Percentiles rank a stretch among this genome's conserved stretches.
Evolutionary conservation across 2,113 vertebrate species (phyloP).

Genomic region (Xerus inauris): DNA sequence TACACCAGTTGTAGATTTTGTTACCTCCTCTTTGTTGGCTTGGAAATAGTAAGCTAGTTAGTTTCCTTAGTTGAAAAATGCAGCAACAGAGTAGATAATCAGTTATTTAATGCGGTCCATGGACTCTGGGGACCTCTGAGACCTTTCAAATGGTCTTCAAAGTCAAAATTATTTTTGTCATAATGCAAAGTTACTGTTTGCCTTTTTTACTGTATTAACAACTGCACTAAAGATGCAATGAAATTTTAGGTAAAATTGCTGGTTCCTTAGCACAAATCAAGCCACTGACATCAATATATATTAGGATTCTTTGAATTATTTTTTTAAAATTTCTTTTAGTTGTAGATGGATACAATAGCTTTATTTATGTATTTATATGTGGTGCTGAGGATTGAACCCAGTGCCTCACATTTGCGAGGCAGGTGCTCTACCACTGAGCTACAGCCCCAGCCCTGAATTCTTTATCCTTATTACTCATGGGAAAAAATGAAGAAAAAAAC

Average conservation of each 20-base stretch:
- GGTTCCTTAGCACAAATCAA: neutral
- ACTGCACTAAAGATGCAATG: neutral
- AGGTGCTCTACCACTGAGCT: no score
- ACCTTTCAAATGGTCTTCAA: neutral
- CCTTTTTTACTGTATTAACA: neutral
- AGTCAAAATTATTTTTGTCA: slow-evolving; percentile 28
- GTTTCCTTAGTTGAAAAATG: slow-evolving; percentile 44
- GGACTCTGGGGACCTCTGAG: neutral
- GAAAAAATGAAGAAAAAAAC: neutral
- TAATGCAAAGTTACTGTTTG: neutral
- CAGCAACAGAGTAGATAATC: neutral
- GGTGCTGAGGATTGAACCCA: no score
- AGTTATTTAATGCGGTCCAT: neutral
- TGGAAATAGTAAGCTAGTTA: slow-evolving; percentile 41
- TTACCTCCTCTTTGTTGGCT: slow-evolving; percentile 23
- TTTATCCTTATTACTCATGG: neutral
- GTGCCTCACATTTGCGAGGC: no score
- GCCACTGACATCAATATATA: neutral
- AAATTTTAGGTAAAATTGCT: slow-evolving; percentile 25
- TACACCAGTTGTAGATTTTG: neutral
- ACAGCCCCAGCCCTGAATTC: no score
- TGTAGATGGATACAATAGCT: no score
- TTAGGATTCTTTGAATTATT: slow-evolving; percentile 15
- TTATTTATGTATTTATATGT: no score
- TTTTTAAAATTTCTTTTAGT: no score